Evolutionary conservation across 2,888 invertebrate species (phyloP).

Genomic region (Baronia brevicornis): DNA sequence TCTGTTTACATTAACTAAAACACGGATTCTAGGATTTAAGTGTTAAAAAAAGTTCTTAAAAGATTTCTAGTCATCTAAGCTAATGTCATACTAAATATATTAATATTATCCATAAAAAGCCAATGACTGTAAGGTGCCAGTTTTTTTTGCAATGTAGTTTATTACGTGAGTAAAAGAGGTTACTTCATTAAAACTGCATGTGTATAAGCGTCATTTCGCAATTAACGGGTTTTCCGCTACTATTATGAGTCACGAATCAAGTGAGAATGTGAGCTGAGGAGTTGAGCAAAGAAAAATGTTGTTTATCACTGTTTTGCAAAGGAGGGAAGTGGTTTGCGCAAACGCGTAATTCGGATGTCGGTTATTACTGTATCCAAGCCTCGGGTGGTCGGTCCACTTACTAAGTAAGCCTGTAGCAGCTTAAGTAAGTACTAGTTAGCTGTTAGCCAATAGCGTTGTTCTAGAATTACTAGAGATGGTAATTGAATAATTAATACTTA

Average conservation of each 20-base stretch:
- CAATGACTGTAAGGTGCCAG: too few relatives aligned
- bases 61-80: too few relatives aligned
- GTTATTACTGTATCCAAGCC: slow-evolving; percentile 40
- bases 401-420: slow-evolving; percentile 4
- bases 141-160: too few relatives aligned
- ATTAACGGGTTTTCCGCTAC: slow-evolving; percentile 20
- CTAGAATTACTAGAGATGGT: slow-evolving; percentile 7
- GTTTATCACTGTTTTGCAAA: slow-evolving; percentile 39
- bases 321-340: slow-evolving; percentile 36
- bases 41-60: too few relatives aligned
- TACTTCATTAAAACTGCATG: background rate
- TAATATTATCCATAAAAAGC: too few relatives aligned
- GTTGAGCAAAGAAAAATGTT: slow-evolving; percentile 43
- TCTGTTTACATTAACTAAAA: too few relatives aligned
- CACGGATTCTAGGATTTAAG: too few relatives aligned
- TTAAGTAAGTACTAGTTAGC: slow-evolving; percentile 1
- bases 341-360: slow-evolving; percentile 58
- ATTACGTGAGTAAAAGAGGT: too few relatives aligned
- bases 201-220: slow-evolving; percentile 13
- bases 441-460: too few relatives aligned
- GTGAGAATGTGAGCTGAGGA: slow-evolving; percentile 36
- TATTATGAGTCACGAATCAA: slow-evolving; percentile 28
- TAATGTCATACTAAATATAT: too few relatives aligned
- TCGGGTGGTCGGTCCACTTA: slow-evolving; percentile 25
- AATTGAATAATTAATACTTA: slow-evolving; percentile 18